Conservation (phyloP, 2,113 vertebrate genomes). For the Harpagus bidentatus region DNA sequence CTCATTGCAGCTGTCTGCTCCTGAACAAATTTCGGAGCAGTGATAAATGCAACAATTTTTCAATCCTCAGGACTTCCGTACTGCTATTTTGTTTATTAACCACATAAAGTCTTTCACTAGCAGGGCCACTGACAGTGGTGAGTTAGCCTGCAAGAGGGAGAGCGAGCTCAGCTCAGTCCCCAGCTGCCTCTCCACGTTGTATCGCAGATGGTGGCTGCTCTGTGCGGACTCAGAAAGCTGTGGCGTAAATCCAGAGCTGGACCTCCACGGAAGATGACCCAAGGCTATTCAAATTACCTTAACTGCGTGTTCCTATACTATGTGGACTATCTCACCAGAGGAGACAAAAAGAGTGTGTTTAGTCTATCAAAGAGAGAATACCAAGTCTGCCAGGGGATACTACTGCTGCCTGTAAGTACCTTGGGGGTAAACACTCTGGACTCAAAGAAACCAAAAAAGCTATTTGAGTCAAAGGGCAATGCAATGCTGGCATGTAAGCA, state of each 20-base stretch:
- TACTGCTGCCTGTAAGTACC: not conserved
- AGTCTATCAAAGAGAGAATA: not conserved
- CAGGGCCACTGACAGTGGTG: not conserved
- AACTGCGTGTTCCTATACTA: not conserved
- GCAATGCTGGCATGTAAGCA: not conserved
- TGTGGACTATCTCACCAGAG: not conserved
- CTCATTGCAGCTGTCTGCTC: not conserved
- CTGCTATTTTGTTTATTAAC: not conserved
- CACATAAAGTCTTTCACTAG: not conserved
- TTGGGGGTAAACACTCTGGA: not conserved
- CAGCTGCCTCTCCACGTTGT: accelerated
- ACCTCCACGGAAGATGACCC: not conserved
- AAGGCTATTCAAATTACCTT: not conserved
- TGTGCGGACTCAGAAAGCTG: accelerated
- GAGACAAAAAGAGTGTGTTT: not conserved
- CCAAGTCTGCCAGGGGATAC: not conserved
- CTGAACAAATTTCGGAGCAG: not conserved
- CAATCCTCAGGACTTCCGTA: not conserved
- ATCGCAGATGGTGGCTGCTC: accelerated
- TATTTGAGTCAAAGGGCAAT: not conserved
- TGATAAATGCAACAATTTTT: not conserved
- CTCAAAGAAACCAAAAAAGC: not conserved
- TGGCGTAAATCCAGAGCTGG: not conserved
- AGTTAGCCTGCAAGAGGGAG: not conserved
- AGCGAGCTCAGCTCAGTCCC: not conserved